Evolutionary conservation across 2,113 vertebrate species (phyloP).

Genomic region (Felis chaus): DNA sequence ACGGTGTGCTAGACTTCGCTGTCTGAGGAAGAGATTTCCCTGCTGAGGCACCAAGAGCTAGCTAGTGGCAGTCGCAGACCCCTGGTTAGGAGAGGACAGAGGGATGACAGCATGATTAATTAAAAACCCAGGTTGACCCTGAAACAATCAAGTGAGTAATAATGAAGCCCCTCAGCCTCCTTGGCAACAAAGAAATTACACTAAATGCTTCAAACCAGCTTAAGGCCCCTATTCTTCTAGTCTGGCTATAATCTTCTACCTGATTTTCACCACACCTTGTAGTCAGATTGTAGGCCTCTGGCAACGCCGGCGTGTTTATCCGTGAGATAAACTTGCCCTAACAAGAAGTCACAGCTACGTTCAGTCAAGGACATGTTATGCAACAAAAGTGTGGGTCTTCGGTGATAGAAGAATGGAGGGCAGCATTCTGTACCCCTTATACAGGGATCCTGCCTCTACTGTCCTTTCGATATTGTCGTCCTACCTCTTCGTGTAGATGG

Average conservation of each 20-base stretch:
- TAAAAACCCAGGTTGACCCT: conserved; percentile 25
- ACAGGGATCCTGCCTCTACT: neutral
- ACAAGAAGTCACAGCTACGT: neutral
- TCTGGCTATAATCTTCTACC: conserved; percentile 19
- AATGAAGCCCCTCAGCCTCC: conserved; percentile 3
- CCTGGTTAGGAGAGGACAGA: neutral
- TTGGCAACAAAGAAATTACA: conserved; percentile 31
- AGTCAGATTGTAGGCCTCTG: neutral
- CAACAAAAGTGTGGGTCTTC: neutral
- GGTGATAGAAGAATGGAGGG: neutral
- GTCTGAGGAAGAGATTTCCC: neutral
- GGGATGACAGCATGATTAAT: conserved; percentile 27
- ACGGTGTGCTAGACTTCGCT: neutral
- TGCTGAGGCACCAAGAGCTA: neutral
- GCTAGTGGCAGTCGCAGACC: neutral
- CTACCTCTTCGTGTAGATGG: neutral
- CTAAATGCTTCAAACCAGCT: neutral
- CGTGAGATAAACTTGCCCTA: conserved; percentile 5
- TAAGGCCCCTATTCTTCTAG: neutral
- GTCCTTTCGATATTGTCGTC: neutral
- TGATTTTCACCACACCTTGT: neutral
- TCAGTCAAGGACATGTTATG: neutral
- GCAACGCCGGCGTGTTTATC: neutral
- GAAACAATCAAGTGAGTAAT: conserved; percentile 20
- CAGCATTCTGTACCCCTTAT: neutral